Base-by-base conservation (phyloP, 2,797 vertebrate genomes). In the Oreochromis grahami region DNA sequence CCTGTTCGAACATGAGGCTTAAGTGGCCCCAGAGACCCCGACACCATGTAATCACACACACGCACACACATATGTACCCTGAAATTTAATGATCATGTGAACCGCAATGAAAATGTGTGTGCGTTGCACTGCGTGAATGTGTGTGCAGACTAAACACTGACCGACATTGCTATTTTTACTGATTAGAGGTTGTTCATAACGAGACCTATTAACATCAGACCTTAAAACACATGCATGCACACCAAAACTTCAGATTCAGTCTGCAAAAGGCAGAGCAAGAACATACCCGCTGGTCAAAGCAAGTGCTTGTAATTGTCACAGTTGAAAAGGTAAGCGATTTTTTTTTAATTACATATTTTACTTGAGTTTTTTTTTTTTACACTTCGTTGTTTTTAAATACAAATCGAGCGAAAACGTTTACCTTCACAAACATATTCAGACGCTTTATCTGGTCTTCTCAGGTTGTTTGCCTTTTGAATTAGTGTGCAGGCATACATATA, bases 171-270 rank as follows among this genome's bases (percentile, higher is more conserved):
- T 88, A 80, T 91, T 94, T 92, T 87, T 89, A 88, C 94, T 96
- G 93, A 95, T 96, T 95, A 93, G 88, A 91, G 92, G 89, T 87
- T 88, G 79, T 78, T 88, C 86, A 80, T 93, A 93, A 94, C 91
- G 87, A 92, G 88, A 84, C 86, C 85, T 86, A 86, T 92, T 93
- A 93, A 92, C 83, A 87, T 84, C 82, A 89, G 80, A 68, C 56
- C 51, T 79, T 86, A 84, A 77, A 83, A 63, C 58, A 63, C 58
- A 63, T 63, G 58, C 58, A 88, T 21, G 32, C 77, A 87, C 80
- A 45, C 41, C 41, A 3, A n/a, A 34, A 58, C 52, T 26, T 79
- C 55, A 19, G 80, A 32, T 45, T 21, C 81, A 84, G 78, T 34
- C 68, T 11, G 41, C 60, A 83, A 10, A 79, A 36, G 3, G n/a